Base-by-base conservation (phyloP, 1,140 invertebrate genomes). In the Cataglyphis hispanica region DNA sequence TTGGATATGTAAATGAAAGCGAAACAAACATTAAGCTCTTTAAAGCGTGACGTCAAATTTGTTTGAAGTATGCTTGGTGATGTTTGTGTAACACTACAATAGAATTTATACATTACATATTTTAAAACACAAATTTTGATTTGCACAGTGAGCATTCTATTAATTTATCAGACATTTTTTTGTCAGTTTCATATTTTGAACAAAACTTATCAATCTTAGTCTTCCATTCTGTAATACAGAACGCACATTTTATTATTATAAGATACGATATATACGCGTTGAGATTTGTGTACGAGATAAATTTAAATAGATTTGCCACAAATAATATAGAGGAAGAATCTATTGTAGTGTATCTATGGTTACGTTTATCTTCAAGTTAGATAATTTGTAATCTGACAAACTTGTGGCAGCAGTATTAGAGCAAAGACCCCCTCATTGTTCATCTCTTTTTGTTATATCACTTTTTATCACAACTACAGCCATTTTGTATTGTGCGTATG, bases 351-450 rank as follows among this genome's bases (percentile, higher is more conserved):
- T 56, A 50, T 43, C 11, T 34, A 7, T 50, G 31, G 60, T 27
- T 19, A 19, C 16, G 81, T 31, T 84, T 76, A 64, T 64, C 60
- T 86, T 80, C 77, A 72, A 66, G 50, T 56, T 83, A 86, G 46
- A 74, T 72, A 50, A 16, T 78, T 77, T 89, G 85, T 85, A 34
- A 90, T 91, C 86, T 89, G 84, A 92, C 87, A 75, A 89, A 90
- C 86, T 87, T 88, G n/a, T 80, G 93, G 92, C 90, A 94, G 91
- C 94, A 95, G 94, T 95, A 95, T 95, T 95, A 95, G 85, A 87
- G 87, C 88, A 89, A 86, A 92, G 91, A 93, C 91, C 91, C 91
- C 90, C 91, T 91, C 87, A 91, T 90, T 81, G 90, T 92, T 93
- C 90, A 72, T 92, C 89, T 89, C 87, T 90, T 87, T 92, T 90